These are phyloP conservation scores for Piscicola geometra DNA, from an alignment of 2,888 invertebrate genomes.

Conservation along the genomic window DNA sequence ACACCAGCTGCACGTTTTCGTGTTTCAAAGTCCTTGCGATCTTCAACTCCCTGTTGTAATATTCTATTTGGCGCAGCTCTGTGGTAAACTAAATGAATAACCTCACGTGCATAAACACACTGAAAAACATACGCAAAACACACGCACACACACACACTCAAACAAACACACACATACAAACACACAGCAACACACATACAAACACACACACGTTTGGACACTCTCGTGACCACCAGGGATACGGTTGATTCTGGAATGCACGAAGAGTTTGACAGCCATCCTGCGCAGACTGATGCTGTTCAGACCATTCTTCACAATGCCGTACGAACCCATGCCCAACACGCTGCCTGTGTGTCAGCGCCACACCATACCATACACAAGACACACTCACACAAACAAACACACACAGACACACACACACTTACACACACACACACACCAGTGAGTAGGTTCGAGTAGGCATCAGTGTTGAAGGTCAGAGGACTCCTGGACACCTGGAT, in stretches of 20 bases:
- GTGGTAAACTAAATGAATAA: too few relatives aligned
- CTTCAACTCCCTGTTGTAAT: background rate
- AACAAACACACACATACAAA: too few relatives aligned
- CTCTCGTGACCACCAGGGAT: constrained; percentile 22
- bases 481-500: background rate
- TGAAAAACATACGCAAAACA: too few relatives aligned
- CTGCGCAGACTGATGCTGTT: constrained; percentile 21
- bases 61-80: too few relatives aligned
- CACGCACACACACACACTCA: too few relatives aligned
- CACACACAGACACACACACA: too few relatives aligned
- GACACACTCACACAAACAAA: background rate
- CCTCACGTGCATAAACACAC: too few relatives aligned
- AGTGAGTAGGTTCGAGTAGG: background rate
- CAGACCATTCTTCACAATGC: constrained; percentile 15
- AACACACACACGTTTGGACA: too few relatives aligned
- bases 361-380: too few relatives aligned
- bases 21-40: background rate
- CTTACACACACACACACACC: background rate
- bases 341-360: background rate
- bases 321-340: constrained; percentile 29
- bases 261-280: constrained; percentile 28
- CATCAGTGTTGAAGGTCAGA: background rate
- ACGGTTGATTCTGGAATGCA: constrained; percentile 5
- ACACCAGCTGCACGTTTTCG: constrained; percentile 7
- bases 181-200: too few relatives aligned